Percentiles rank a stretch among this genome's conserved stretches.
Evolutionary conservation across 1,140 invertebrate genomes (phyloP).

Genomic region (Nephila pilipes): DNA sequence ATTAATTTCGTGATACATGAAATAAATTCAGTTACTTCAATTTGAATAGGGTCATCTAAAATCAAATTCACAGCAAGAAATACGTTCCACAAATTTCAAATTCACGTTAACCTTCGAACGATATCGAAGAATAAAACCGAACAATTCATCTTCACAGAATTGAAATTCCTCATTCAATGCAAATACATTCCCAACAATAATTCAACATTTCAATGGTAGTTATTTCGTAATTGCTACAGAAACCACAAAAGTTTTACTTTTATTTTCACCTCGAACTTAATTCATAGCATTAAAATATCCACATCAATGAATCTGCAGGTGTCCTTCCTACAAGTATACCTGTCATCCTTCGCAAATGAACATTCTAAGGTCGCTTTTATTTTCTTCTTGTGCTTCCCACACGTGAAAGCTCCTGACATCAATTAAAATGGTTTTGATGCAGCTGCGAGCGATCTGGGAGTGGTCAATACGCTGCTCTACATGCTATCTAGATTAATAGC

Average conservation of each 20-base stretch:
- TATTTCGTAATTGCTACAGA: neutral
- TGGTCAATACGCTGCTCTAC: neutral
- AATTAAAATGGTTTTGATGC: neutral
- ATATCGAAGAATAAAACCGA: neutral
- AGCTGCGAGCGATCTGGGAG: neutral
- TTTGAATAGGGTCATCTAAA: too few species aligned
- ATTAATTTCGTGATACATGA: too few species aligned
- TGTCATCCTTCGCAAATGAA: neutral
- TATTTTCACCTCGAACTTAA: neutral
- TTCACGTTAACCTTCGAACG: neutral
- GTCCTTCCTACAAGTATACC: neutral
- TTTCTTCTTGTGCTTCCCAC: neutral
- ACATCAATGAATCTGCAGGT: neutral
- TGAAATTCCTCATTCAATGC: neutral
- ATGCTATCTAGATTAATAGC: constrained; percentile 5
- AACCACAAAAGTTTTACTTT: neutral
- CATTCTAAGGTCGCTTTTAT: neutral
- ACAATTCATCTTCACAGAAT: neutral
- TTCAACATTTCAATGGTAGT: neutral
- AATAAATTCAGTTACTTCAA: too few species aligned
- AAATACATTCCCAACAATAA: neutral
- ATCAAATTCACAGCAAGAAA: too few species aligned
- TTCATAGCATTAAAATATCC: neutral
- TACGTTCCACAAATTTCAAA: too few species aligned
- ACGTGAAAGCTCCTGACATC: neutral